phyloP scores from a whole-genome alignment of 2,797 vertebrate species.

The Pseudomugil tenellus region DNA sequence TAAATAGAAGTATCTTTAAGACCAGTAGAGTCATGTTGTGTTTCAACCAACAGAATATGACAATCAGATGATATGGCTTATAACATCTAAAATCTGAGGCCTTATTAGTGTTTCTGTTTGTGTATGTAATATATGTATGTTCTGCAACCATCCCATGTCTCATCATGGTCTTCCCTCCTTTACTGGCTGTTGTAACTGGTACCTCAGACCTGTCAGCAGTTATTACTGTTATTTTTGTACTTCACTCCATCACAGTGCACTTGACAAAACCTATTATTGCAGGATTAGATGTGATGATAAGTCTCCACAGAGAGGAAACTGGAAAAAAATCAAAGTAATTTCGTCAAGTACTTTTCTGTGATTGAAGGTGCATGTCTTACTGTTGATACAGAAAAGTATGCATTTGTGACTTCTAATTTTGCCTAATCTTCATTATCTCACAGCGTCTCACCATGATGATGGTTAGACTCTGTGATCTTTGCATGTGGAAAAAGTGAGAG shows the following conservation, averaged over 20 bases:
- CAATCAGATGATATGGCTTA: neutral
- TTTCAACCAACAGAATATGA: neutral
- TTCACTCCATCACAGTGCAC: conserved; percentile 56
- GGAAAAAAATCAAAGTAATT: conserved; percentile 26
- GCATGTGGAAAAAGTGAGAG: conserved; percentile 76
- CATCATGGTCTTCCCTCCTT: conserved; percentile 45
- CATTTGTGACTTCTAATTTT: conserved; percentile 45
- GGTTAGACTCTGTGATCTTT: conserved; percentile 24
- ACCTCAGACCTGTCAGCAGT: conserved; percentile 66
- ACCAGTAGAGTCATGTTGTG: neutral
- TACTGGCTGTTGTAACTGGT: conserved; percentile 78
- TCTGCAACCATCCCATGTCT: conserved; percentile 27
- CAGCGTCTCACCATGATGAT: conserved; percentile 33
- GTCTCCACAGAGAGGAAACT: neutral
- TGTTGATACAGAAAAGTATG: conserved; percentile 42
- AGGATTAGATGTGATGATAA: too few relatives aligned
- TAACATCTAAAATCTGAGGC: neutral
- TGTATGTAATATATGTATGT: neutral
- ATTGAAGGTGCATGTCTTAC: conserved; percentile 43
- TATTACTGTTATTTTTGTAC: conserved; percentile 45
- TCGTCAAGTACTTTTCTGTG: conserved; percentile 41
- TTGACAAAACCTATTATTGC: conserved; percentile 64
- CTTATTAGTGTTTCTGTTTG: neutral
- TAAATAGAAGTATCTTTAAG: neutral
- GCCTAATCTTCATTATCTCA: conserved; percentile 47